Evolutionary conservation across 2,113 vertebrate species (phyloP).

Genomic region (Podilymbus podiceps): DNA sequence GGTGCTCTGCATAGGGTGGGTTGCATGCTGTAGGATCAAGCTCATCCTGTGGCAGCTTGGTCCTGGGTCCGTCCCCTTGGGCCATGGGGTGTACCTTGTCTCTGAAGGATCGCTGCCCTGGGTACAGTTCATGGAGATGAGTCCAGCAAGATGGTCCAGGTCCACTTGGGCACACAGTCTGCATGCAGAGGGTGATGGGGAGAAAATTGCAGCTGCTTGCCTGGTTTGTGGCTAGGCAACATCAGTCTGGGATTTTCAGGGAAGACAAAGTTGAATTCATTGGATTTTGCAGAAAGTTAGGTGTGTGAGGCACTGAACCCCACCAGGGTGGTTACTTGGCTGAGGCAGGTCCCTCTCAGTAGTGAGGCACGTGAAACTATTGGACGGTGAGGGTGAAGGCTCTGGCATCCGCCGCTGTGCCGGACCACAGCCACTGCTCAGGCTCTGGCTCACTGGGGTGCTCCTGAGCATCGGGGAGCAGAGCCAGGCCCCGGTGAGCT

Average conservation of each 20-base stretch:
- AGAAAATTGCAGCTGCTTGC: background rate
- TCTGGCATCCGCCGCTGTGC: background rate
- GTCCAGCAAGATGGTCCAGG: background rate
- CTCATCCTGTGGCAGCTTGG: background rate
- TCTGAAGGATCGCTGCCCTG: background rate
- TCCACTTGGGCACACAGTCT: background rate
- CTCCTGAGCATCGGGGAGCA: accelerated
- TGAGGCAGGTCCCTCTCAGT: background rate
- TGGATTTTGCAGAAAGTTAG: background rate
- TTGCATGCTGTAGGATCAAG: background rate
- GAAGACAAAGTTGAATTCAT: background rate
- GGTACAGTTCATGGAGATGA: background rate
- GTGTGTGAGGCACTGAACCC: background rate
- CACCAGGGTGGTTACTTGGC: too few relatives aligned
- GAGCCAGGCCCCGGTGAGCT: background rate
- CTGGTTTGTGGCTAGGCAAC: background rate
- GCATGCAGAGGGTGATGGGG: background rate
- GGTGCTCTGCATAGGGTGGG: accelerated
- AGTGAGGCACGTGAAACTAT: background rate
- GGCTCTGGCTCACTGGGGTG: background rate
- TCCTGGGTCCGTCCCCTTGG: background rate
- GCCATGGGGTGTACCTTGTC: background rate
- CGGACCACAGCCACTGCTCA: background rate
- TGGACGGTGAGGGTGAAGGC: background rate
- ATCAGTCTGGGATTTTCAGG: background rate